phyloP scores from a whole-genome alignment of 1,140 invertebrate species.

The Sarcophaga bullata region DNA sequence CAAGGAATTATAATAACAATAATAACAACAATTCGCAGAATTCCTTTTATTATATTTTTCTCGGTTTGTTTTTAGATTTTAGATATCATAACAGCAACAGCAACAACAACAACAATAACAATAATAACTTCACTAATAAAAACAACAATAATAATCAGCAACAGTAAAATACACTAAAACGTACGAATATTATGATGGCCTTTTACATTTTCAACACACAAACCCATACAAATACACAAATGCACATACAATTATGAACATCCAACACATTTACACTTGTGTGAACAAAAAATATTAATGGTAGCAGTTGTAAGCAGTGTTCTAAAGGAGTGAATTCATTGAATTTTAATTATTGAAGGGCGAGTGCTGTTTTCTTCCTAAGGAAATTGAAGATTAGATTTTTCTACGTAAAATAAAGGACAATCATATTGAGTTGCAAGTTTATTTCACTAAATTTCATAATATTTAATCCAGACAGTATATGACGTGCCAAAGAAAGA shows the following conservation, averaged over 20 bases:
- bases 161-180: conserved; percentile 12
- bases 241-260: background rate
- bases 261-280: background rate
- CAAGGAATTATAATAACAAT: conserved; percentile 47
- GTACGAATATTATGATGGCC: conserved; percentile 26
- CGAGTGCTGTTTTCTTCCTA: no score
- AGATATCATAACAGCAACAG: conserved; percentile 28
- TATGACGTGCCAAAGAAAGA: no score
- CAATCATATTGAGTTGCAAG: no score
- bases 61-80: conserved; percentile 36
- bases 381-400: no score
- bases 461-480: no score
- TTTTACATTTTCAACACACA: background rate
- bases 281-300: background rate
- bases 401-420: no score
- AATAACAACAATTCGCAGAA: conserved; percentile 46
- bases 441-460: no score
- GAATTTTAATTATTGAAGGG: no score
- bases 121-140: background rate
- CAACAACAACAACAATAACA: background rate
- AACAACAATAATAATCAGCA: background rate
- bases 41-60: conserved; percentile 43
- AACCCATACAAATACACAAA: background rate
- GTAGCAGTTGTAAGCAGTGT: background rate
- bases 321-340: background rate